These are phyloP conservation scores for Panthera uncia DNA, from an alignment of 2,113 vertebrate species.

Conservation along the genomic window DNA sequence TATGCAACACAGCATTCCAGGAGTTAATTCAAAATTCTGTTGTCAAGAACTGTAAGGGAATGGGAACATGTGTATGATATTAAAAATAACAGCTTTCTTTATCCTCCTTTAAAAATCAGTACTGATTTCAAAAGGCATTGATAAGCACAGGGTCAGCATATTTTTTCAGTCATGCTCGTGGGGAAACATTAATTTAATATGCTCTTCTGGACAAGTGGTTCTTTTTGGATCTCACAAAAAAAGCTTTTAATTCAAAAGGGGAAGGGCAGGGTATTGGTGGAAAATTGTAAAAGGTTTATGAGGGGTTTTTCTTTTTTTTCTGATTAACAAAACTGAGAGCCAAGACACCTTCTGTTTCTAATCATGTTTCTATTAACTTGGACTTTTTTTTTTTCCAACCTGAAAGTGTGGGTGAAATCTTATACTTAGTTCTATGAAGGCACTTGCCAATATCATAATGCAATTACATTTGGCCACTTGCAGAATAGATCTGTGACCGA, in stretches of 20 bases:
- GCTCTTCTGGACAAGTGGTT: slow-evolving; percentile 16
- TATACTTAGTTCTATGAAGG: not conserved
- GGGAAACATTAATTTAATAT: slow-evolving; percentile 48
- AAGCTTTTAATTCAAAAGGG: slow-evolving; percentile 26
- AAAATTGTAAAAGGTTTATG: slow-evolving; percentile 63
- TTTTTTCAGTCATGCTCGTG: slow-evolving; percentile 48
- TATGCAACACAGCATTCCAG: not conserved
- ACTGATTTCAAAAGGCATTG: slow-evolving; percentile 43
- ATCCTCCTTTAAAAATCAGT: slow-evolving; percentile 40
- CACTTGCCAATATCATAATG: not conserved
- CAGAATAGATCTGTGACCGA: not conserved
- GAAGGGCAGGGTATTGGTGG: not conserved
- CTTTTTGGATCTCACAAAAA: slow-evolving; percentile 54
- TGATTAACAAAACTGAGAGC: slow-evolving; percentile 64
- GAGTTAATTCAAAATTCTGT: slow-evolving; percentile 56
- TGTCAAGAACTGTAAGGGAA: slow-evolving; percentile 29
- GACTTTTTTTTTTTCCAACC: not conserved
- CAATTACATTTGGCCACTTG: not conserved
- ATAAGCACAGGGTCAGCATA: slow-evolving; percentile 18
- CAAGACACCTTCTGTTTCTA: slow-evolving; percentile 67
- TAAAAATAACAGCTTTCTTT: slow-evolving; percentile 50
- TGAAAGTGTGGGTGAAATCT: slow-evolving; percentile 27
- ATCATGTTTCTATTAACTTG: slow-evolving; percentile 59
- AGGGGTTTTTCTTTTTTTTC: not conserved
- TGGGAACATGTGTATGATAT: not conserved